phyloP scores from a whole-genome alignment of 2,113 vertebrate species.

The Melanotaenia duboulayi region DNA sequence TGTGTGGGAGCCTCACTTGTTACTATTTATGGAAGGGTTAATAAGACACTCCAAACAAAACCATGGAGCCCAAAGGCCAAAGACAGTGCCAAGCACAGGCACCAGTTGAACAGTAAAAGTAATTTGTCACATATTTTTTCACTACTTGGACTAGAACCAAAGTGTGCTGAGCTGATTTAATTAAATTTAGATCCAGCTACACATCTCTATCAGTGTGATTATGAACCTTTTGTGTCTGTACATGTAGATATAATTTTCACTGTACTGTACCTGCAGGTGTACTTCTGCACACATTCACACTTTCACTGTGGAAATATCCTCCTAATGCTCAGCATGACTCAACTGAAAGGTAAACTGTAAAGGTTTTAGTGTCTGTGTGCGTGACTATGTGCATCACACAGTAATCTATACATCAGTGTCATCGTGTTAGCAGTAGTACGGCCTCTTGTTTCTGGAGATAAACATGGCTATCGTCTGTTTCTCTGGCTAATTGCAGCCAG shows the following conservation, averaged over 20 bases:
- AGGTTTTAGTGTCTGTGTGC: conserved; percentile 9
- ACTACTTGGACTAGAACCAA: not conserved
- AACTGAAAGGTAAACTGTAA: conserved; percentile 2
- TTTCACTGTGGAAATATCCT: not conserved
- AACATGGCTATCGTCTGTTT: conserved; percentile 73
- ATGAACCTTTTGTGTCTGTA: conserved; percentile 8
- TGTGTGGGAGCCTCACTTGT: conserved; percentile 46
- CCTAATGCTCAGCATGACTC: not conserved
- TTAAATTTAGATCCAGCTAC: conserved; percentile 34
- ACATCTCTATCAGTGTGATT: conserved; percentile 14
- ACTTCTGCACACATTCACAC: not conserved
- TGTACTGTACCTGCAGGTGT: not conserved
- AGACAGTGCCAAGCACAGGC: conserved; percentile 16
- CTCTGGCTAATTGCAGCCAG: conserved; percentile 76
- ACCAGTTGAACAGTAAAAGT: conserved; percentile 50
- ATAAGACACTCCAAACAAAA: conserved; percentile 52
- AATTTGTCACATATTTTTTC: conserved; percentile 58
- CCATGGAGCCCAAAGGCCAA: conserved; percentile 34
- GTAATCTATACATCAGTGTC: conserved; percentile 19
- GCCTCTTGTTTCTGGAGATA: conserved; percentile 68
- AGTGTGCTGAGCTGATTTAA: conserved; percentile 36
- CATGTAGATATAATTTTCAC: not conserved
- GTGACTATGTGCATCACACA: conserved; percentile 5
- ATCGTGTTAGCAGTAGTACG: conserved; percentile 41
- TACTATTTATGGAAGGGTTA: conserved; percentile 68